Percentiles rank a stretch among this genome's conserved stretches.
Evolutionary conservation across 35 echinoderm and acorn worm species (phyloP).

Genomic region (Ophioderma brevispina): DNA sequence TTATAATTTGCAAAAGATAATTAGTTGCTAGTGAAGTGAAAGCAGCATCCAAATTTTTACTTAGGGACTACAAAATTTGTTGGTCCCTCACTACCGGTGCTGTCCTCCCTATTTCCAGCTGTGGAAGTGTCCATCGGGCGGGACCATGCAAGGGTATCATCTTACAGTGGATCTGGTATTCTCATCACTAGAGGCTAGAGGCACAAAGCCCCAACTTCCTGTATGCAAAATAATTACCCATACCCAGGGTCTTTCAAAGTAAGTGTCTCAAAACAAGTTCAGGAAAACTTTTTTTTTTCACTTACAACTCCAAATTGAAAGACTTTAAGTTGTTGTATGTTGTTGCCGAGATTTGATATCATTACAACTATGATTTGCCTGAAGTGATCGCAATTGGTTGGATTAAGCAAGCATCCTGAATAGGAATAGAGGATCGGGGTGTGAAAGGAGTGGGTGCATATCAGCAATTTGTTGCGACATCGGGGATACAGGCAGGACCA

Average conservation of each 20-base stretch:
- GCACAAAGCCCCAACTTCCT: slow-evolving; percentile 7
- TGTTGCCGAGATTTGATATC: no score
- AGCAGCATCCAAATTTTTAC: no score
- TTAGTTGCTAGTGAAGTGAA: no score
- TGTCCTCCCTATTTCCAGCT: background rate
- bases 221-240: slow-evolving; percentile 4
- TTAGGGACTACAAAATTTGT: no score
- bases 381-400: background rate
- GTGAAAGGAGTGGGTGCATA: slow-evolving; percentile 1
- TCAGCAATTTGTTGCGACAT: background rate
- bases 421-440: background rate
- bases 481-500: slow-evolving; percentile 1
- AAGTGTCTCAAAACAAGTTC: background rate
- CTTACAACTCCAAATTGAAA: no score
- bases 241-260: background rate
- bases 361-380: background rate
- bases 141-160: background rate
- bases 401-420: background rate
- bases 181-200: background rate
- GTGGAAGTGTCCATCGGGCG: background rate
- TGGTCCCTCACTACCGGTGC: background rate
- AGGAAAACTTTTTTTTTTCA: background rate
- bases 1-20: background rate
- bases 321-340: no score
- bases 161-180: background rate